A percentile compares a stretch with the other conserved stretches of the same genome.
Evolutionary conservation across 2,888 invertebrate species (phyloP).

Genomic region (Escarpia spicata): DNA sequence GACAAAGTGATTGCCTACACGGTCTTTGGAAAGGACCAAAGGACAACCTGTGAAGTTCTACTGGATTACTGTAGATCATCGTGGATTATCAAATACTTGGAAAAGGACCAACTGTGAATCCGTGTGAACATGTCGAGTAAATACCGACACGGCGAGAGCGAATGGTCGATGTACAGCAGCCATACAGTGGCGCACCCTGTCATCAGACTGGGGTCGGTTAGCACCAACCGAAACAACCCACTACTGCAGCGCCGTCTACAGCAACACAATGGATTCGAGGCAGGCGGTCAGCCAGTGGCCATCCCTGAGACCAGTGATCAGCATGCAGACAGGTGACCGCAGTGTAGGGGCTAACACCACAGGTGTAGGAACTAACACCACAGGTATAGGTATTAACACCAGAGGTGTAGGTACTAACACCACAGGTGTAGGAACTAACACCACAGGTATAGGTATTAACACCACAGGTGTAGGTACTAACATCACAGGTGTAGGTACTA

Average conservation of each 20-base stretch:
- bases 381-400: background rate
- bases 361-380: background rate
- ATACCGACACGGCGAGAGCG: background rate
- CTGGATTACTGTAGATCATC: too few species aligned
- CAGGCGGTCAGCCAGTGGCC: too few species aligned
- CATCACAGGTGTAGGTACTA: background rate
- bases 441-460: background rate
- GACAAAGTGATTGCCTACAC: too few species aligned
- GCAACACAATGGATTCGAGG: background rate
- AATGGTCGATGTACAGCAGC: background rate
- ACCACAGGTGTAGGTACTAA: background rate
- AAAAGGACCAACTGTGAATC: background rate
- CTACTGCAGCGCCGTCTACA: conserved; percentile 21
- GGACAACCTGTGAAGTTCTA: too few species aligned
- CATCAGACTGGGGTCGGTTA: background rate
- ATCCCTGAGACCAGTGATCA: background rate
- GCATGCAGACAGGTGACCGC: background rate
- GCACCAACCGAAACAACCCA: background rate
- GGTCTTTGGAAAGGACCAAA: too few species aligned
- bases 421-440: too few species aligned
- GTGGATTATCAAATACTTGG: background rate
- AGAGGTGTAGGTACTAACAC: background rate
- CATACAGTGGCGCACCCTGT: background rate
- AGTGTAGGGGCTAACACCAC: background rate
- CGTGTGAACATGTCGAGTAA: background rate